A percentile compares a stretch with the other conserved stretches of the same genome.
These are phyloP conservation scores for Drosophila melanocephala DNA, from an alignment of 2,888 invertebrate species.

Conservation along the genomic window DNA sequence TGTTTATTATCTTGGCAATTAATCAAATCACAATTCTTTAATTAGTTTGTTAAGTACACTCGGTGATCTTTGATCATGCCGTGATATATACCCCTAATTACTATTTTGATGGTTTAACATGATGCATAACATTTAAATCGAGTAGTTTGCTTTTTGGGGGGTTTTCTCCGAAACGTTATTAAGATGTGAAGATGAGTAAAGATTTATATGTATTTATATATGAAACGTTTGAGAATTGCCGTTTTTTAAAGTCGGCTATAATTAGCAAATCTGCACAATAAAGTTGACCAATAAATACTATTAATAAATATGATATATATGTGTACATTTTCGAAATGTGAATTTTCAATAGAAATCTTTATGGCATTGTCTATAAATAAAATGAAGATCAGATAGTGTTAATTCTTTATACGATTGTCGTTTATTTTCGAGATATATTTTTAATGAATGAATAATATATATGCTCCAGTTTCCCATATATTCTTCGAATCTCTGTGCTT, in stretches of 20 bases:
- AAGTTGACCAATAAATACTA: conserved; percentile 17
- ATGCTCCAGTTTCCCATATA: not conserved
- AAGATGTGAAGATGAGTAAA: not conserved
- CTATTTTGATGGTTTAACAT: not conserved
- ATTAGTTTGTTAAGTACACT: conserved; percentile 21
- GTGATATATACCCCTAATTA: not conserved
- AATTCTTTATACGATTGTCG: not conserved
- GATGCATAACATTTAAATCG: not conserved
- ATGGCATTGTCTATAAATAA: conserved; percentile 24
- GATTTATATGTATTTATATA: not conserved
- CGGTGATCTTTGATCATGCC: conserved; percentile 31
- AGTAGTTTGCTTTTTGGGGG: not conserved
- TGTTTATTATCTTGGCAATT: conserved; percentile 27
- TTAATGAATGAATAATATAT: not conserved
- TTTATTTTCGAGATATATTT: not conserved
- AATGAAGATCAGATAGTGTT: not conserved
- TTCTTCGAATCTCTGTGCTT: no score
- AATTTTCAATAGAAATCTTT: not conserved
- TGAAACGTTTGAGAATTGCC: not conserved
- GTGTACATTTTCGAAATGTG: not conserved
- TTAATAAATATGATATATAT: conserved; percentile 16
- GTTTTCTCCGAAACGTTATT: not conserved
- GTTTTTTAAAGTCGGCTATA: conserved; percentile 17
- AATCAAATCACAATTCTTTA: conserved; percentile 39
- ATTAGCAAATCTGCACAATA: conserved; percentile 12